phyloP scores from a whole-genome alignment of 1,140 invertebrate species.

The Pissodes strobi region DNA sequence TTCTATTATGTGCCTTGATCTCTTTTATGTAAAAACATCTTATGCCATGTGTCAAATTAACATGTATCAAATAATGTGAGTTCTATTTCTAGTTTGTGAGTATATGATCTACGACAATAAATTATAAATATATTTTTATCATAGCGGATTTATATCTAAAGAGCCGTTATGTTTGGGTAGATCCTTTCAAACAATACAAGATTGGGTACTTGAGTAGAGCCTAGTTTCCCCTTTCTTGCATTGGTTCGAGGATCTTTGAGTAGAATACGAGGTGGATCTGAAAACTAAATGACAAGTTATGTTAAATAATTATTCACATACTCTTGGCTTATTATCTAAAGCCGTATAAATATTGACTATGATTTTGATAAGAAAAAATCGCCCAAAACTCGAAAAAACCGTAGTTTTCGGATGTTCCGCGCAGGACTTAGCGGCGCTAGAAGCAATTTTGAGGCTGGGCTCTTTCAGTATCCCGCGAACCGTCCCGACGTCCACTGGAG shows the following conservation, averaged over 20 bases:
- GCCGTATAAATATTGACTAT: neutral
- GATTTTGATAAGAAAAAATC: neutral
- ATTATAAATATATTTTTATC: too few species aligned
- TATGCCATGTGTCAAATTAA: neutral
- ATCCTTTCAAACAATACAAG: neutral
- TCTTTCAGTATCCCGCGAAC: conserved; percentile 42
- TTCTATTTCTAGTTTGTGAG: too few species aligned
- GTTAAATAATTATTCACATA: neutral
- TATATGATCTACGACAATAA: too few species aligned
- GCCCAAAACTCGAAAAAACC: conserved; percentile 2
- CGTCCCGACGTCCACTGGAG: conserved; percentile 32
- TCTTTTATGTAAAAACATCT: neutral
- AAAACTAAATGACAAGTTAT: too few species aligned
- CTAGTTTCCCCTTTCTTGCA: too few species aligned
- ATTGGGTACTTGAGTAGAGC: neutral
- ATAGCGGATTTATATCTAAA: too few species aligned
- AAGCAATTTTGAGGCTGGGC: conserved; percentile 42
- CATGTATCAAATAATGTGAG: neutral
- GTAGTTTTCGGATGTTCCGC: conserved; percentile 21
- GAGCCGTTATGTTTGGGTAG: too few species aligned
- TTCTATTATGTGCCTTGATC: neutral
- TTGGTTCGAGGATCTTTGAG: too few species aligned
- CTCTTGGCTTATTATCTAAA: neutral
- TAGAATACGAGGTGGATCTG: too few species aligned
- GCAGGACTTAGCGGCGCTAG: conserved; percentile 39